Conservation (phyloP, 2,797 vertebrate species). For the Nannoperca australis region DNA sequence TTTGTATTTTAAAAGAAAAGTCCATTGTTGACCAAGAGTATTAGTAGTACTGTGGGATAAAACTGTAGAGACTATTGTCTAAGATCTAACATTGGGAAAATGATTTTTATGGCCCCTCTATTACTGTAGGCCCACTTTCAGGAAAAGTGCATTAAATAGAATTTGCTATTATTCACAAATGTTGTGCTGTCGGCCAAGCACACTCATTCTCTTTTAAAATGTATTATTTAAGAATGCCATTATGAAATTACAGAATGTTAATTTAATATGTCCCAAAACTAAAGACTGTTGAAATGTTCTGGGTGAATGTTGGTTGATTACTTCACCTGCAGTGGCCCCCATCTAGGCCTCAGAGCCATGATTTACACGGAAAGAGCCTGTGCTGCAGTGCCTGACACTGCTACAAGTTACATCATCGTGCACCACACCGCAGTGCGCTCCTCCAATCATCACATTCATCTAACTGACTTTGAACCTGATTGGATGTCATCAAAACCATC, state of each 20-base stretch:
- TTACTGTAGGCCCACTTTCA: not conserved
- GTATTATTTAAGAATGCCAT: not conserved
- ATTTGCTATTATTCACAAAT: not conserved
- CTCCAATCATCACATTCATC: constrained; percentile 46
- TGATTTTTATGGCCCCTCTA: not conserved
- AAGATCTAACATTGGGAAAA: not conserved
- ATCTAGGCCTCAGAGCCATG: not conserved
- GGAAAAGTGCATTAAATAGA: not conserved
- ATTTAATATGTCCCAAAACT: not conserved
- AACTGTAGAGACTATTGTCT: not conserved
- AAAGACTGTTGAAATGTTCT: not conserved
- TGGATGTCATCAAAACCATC: constrained; percentile 62
- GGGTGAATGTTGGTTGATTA: not conserved
- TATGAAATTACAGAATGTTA: not conserved
- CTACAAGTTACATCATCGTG: constrained; percentile 47
- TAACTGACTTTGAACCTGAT: constrained; percentile 62
- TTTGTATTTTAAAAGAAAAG: not conserved
- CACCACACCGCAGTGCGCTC: constrained; percentile 29
- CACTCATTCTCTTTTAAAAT: not conserved
- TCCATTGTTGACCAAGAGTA: not conserved
- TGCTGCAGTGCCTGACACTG: constrained; percentile 20
- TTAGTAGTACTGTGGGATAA: not conserved
- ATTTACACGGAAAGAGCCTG: not conserved
- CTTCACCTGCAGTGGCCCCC: not conserved
- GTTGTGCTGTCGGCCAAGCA: not conserved